Evolutionary conservation across 2,888 invertebrate genomes (phyloP), one percentile per base, ranked within the genome.

Genomic region (Chaetogeoica ovagalla): DNA sequence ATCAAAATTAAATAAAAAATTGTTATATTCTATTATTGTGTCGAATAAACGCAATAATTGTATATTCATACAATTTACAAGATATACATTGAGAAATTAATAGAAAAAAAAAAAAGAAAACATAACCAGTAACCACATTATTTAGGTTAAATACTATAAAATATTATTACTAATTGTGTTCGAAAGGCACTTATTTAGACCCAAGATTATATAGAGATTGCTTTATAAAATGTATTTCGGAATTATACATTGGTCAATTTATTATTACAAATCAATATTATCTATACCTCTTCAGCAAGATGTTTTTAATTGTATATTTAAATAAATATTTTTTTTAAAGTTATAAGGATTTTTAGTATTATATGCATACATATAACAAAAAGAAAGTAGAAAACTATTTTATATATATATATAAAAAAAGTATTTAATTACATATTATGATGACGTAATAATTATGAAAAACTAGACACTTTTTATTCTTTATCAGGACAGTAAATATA

Each of bases 161-260:
- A 68, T 9, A 62, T 66, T 59, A 66, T 66, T 66, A 60, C 68
- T 69, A 79, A 57, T 23, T 62, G 52, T 52, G 63, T 70, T 70
- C 55, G 63, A 70, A 79, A 79, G 77, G 77, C 77, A 79, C 77
- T 79, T 79, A 63, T 70, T 79, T 79, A 79, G 77, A 79, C 77
- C 70, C 77, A 70, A 70, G 77, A 79, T 70, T 62, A 30, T 30
- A 30, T 30, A 55, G 19, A 79, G 70, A 79, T 79, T 79, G 77
- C 70, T 79, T 79, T 79, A 79, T 70, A 79, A 63, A 60, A 60
- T 65, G n/a, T 66, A 39, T 57, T 75, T 43, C 52, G 23, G 19
- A 60, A 48, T 43, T 60, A 68, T 60, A 60, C 21, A 77, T 69
- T 75, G 37, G 70, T 77, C 77, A 70, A 39, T 77, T 70, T 5